Evolutionary conservation across 2,113 vertebrate genomes (phyloP).

Genomic region (Clarias batrachus): DNA sequence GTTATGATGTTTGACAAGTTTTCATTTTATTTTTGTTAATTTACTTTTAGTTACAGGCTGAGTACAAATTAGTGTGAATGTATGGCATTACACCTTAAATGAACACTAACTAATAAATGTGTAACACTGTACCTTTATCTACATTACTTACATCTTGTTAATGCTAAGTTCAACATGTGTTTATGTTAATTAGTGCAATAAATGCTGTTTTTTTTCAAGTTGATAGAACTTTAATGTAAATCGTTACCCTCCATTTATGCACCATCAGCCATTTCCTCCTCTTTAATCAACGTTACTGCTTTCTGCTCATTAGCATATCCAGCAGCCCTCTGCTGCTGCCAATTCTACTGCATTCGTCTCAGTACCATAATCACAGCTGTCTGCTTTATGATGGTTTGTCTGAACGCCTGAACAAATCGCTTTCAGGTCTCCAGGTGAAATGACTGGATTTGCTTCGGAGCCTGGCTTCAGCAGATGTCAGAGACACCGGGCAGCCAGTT

Average conservation of each 20-base stretch:
- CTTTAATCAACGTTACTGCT: conserved; percentile 6
- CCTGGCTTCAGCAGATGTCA: not conserved
- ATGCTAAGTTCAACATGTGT: not conserved
- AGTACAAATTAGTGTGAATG: not conserved
- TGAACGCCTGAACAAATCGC: conserved; percentile 23
- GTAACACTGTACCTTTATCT: not conserved
- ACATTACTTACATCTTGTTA: not conserved
- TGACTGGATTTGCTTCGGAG: not conserved
- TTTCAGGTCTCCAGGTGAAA: not conserved
- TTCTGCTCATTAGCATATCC: conserved; percentile 16
- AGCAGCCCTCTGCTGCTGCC: not conserved
- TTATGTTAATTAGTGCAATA: not conserved
- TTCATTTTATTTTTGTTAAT: not conserved
- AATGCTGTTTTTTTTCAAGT: not conserved
- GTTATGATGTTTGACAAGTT: not conserved
- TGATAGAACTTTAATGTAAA: not conserved
- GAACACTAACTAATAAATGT: not conserved
- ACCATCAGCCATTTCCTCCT: not conserved
- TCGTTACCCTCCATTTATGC: not conserved
- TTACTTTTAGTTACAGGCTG: not conserved
- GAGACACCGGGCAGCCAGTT: not conserved
- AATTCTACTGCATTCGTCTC: conserved; percentile 19
- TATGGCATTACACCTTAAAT: not conserved
- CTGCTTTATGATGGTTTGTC: conserved; percentile 9
- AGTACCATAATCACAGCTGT: conserved; percentile 23